Evolutionary conservation across 2,797 vertebrate genomes (phyloP), one percentile per base, ranked within the genome.

Genomic region (Malacoctenus gilli): DNA sequence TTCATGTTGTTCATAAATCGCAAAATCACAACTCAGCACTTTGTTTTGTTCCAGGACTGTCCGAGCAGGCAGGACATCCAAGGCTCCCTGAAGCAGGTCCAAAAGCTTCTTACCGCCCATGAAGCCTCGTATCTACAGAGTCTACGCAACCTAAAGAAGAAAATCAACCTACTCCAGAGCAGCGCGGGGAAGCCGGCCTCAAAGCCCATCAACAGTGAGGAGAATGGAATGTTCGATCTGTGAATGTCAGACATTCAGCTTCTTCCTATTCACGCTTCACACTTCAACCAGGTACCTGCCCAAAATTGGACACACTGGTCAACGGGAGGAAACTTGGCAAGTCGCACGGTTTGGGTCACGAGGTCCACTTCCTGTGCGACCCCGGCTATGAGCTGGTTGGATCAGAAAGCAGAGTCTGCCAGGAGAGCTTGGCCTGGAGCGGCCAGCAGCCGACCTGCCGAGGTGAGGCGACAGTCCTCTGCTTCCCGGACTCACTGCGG

Each of bases 281-380:
- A 38, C 67, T 59, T 37, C 10, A 23, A 46, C 0, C 83, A 95
- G 95, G 85, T 42, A 91, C 89, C 16, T 96, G 95, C 28, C 82
- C 91, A 0, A 93, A 83, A 66, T 85, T 81, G 39, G 87, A 87
- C 0, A 58, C 72, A 4, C 93, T 91, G 0, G 8, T 25, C 25
- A 92, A 94, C 0, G 93, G 95, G 4, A 86, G 88, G 58, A 92
- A 92, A 76, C 85, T 96, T 53, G 95, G 95, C 6, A 89, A 56
- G 63, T 90, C 75, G 1, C 16, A 80, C 12, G 50, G 56, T 0
- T 47, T 88, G 11, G 93, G 94, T 31, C 94, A 95, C 0, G 93
- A 97, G 14, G 68, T 93, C 57, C 94, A 96, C 70, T 93, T 96
- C 0, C 2, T 94, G 71, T 97, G 95, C 10, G 56, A 93, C 0